phyloP scores from a whole-genome alignment of 2,888 invertebrate species.

The Dryadula phaetusa region DNA sequence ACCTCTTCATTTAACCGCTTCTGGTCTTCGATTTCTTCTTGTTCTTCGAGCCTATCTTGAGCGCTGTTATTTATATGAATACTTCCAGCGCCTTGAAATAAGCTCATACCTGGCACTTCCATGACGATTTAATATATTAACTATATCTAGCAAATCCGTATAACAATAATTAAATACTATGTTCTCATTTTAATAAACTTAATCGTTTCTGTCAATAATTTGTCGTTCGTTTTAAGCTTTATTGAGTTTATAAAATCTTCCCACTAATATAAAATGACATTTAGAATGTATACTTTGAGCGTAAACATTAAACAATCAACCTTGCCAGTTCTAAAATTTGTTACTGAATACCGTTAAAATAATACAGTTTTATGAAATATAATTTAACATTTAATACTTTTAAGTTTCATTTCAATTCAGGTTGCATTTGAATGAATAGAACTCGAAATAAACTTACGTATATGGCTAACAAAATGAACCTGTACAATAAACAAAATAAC shows the following conservation, averaged over 20 bases:
- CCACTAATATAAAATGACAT: slow-evolving; percentile 35
- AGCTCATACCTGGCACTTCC: slow-evolving; percentile 87
- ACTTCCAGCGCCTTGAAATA: slow-evolving; percentile 87
- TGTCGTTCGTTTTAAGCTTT: slow-evolving; percentile 16
- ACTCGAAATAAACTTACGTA: no score
- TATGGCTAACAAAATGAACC: no score
- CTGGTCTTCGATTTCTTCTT: slow-evolving; percentile 88
- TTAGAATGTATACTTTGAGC: slow-evolving; percentile 30
- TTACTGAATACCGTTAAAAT: slow-evolving; percentile 1
- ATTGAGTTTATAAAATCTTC: slow-evolving; percentile 27
- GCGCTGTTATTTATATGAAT: slow-evolving; percentile 87
- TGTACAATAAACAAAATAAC: no score
- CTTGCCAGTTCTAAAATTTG: slow-evolving; percentile 27
- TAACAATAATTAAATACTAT: background rate
- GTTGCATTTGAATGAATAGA: no score
- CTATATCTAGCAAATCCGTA: slow-evolving; percentile 3
- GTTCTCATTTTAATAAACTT: background rate
- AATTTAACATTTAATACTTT: background rate
- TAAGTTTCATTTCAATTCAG: no score
- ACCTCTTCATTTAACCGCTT: slow-evolving; percentile 88
- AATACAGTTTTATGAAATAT: background rate
- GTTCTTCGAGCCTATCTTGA: slow-evolving; percentile 86
- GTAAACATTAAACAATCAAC: slow-evolving; percentile 17
- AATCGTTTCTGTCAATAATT: slow-evolving; percentile 1
- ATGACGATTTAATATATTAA: slow-evolving; percentile 55